Conservation (phyloP, 2,888 invertebrate genomes). For the Nematopogon swammerdamellus region DNA sequence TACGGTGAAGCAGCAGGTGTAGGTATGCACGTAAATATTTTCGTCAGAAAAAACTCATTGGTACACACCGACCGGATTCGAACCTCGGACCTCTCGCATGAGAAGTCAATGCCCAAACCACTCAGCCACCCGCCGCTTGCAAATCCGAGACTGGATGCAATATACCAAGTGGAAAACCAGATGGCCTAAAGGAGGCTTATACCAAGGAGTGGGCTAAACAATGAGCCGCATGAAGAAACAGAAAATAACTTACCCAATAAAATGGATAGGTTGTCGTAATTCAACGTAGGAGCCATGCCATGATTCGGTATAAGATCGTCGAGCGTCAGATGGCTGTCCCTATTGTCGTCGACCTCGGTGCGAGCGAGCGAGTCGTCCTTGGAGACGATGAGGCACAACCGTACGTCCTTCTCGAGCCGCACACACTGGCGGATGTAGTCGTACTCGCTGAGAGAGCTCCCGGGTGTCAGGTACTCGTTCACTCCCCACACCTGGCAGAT, state of each 20-base stretch:
- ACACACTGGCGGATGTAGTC: constrained; percentile 93
- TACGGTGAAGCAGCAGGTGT: too few species aligned
- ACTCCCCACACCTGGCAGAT: constrained; percentile 82
- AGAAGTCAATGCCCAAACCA: too few species aligned
- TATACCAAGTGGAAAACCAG: too few species aligned
- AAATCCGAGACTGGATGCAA: too few species aligned
- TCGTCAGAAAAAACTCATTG: too few species aligned
- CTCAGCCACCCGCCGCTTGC: too few species aligned
- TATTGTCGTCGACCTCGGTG: constrained; percentile 77
- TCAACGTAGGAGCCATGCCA: constrained; percentile 69
- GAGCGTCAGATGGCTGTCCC: constrained; percentile 68
- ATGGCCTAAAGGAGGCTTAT: too few species aligned
- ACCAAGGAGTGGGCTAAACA: too few species aligned
- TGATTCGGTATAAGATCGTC: constrained; percentile 76
- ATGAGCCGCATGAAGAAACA: too few species aligned
- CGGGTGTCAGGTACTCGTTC: constrained; percentile 83
- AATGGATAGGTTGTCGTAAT: constrained; percentile 81
- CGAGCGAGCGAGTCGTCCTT: constrained; percentile 68
- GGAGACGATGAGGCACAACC: constrained; percentile 64
- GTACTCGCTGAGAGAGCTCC: constrained; percentile 82
- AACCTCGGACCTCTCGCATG: too few species aligned
- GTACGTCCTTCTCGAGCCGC: constrained; percentile 86
- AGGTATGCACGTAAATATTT: too few species aligned
- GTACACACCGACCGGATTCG: too few species aligned
- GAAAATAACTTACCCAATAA: constrained; percentile 63